Evolutionary conservation across 2,888 invertebrate genomes (phyloP), one percentile per base, ranked within the genome.

Genomic region (Pyralis farinalis): DNA sequence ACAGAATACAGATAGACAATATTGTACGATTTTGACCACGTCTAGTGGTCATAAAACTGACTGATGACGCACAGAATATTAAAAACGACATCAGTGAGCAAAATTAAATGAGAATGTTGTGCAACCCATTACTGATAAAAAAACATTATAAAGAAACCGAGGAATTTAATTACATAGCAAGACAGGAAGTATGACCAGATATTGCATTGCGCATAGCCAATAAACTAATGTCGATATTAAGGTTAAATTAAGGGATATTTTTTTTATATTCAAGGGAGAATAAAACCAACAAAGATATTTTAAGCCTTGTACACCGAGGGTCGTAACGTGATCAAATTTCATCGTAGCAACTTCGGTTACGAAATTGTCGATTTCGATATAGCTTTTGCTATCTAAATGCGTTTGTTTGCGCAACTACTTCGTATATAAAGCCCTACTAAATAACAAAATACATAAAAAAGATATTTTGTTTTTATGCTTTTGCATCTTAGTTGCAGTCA

Each of bases 31-130:
- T 53, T 56, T 54, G 55, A 55, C 48, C 54, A 53, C 57, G 57
- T 60, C 65, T 3, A 20, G 20, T 9, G 32, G 20, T 16, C 32
- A 12, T 32, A 32, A 32, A 32, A 9, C 8, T 63, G 63, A 64
- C 64, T 63, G 69, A 63, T 62, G 63, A 56, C 56, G 60, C 63
- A 58, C 61, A 31, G 31, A 16, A 16, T n/a, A n/a, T 3, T 16
- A 16, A 2, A 16, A 16, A 16, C 4, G 16, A 4, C 4, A 3
- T 16, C 3, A 8, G n/a, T 16, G 9, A 16, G 16, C 16, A 20
- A 16, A 12, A 20, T 20, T 16, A 32, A 32, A 32, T 16, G 4
- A 16, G 16, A 16, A 16, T 16, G 2, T 16, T 4, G 4, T 16
- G 16, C 2, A 16, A 2, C 16, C 3, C 2, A 16, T 16, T 16